A percentile compares a stretch with the other conserved stretches of the same genome.
These are phyloP conservation scores for Chlorodrepanis virens DNA, from an alignment of 2,113 vertebrate species.

Conservation along the genomic window DNA sequence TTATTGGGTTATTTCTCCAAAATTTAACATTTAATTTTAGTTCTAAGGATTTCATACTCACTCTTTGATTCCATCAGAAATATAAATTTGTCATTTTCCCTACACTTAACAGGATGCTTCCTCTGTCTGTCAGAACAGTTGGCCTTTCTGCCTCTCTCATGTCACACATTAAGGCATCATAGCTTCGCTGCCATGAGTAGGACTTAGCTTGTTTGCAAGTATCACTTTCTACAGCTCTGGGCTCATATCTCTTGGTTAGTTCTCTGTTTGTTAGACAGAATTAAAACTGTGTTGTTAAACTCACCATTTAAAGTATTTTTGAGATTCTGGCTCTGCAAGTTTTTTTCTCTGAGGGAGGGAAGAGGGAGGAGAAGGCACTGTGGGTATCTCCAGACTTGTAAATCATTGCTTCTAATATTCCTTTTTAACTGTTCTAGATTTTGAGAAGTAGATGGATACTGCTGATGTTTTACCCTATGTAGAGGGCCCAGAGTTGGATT, in stretches of 20 bases:
- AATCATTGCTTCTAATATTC: background rate
- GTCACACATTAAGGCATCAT: background rate
- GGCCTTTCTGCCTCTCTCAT: background rate
- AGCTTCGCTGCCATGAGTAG: background rate
- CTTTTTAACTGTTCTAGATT: background rate
- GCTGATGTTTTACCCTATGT: background rate
- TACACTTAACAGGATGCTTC: background rate
- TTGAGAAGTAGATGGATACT: background rate
- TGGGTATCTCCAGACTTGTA: background rate
- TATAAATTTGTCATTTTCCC: background rate
- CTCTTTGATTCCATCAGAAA: background rate
- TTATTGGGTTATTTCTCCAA: accelerated
- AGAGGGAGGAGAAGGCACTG: background rate
- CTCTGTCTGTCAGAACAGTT: background rate
- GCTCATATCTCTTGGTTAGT: background rate
- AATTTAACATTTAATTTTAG: background rate
- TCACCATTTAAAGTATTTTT: background rate
- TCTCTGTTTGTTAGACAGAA: background rate
- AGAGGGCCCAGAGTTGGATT: accelerated
- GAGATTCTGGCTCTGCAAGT: background rate
- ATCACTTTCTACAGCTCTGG: background rate
- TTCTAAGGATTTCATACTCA: background rate
- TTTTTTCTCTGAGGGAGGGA: background rate
- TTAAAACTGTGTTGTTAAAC: background rate
- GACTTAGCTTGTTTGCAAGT: background rate